Conservation (phyloP, 2,797 vertebrate genomes). For the Oryzias sinensis region DNA sequence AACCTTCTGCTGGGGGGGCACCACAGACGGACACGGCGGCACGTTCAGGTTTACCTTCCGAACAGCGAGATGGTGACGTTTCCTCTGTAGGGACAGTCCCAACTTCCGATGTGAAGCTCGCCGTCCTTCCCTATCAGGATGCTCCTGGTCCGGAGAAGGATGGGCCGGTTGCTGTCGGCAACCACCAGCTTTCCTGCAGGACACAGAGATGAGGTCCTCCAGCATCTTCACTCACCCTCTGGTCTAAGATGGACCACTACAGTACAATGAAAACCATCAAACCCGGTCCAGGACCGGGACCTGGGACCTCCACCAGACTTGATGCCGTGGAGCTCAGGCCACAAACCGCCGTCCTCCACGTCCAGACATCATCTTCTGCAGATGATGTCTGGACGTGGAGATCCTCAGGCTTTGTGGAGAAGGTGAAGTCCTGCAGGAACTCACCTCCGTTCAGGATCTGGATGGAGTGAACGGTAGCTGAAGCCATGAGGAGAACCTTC, state of each 20-base stretch:
- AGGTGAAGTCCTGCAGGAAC: neutral
- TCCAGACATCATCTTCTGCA: neutral
- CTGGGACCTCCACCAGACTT: neutral
- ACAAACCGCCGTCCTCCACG: no score
- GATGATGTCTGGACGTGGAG: neutral
- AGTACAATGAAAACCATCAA: no score
- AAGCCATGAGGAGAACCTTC: slow-evolving; percentile 85
- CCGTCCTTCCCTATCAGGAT: slow-evolving; percentile 89
- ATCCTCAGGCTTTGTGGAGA: neutral
- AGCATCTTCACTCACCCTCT: neutral
- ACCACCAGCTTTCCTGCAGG: slow-evolving; percentile 88
- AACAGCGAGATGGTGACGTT: slow-evolving; percentile 87
- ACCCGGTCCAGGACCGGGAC: neutral
- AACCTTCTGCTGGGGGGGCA: neutral
- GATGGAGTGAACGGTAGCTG: slow-evolving; percentile 90
- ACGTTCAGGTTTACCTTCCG: slow-evolving; percentile 81
- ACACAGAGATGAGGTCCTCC: neutral
- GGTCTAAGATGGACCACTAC: no score
- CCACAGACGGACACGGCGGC: neutral
- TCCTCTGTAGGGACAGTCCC: slow-evolving; percentile 87
- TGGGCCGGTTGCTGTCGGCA: slow-evolving; percentile 80
- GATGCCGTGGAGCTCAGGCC: no score
- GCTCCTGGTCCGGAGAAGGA: slow-evolving; percentile 85
- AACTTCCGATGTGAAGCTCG: slow-evolving; percentile 87
- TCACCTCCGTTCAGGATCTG: slow-evolving; percentile 86